phyloP scores from a whole-genome alignment of 2,888 invertebrate genomes.

The Congeria kusceri region DNA sequence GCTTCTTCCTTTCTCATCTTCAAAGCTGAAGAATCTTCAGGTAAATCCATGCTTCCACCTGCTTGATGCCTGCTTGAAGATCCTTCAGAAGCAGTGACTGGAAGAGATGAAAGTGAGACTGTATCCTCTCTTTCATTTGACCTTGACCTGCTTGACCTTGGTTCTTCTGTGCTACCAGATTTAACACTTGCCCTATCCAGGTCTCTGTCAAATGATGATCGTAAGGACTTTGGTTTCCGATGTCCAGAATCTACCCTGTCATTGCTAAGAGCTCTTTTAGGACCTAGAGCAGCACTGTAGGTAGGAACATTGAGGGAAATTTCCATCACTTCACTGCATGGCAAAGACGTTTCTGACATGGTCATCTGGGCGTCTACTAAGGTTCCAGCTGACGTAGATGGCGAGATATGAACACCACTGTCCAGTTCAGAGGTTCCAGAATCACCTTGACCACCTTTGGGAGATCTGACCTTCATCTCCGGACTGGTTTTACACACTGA shows the following conservation, averaged over 20 bases:
- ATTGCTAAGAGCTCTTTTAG: constrained; percentile 38
- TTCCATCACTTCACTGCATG: constrained; percentile 45
- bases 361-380: constrained; percentile 28
- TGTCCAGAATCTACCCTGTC: constrained; percentile 24
- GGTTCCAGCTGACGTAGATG: constrained; percentile 37
- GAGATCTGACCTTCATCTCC: constrained; percentile 1
- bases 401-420: constrained; percentile 40
- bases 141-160: constrained; percentile 37
- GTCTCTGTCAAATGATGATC: constrained; percentile 39
- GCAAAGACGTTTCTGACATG: constrained; percentile 25
- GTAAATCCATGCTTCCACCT: neutral
- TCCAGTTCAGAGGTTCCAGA: constrained; percentile 24
- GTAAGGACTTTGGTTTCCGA: constrained; percentile 35
- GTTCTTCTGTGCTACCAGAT: constrained; percentile 59
- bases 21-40: constrained; percentile 38
- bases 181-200: constrained; percentile 46
- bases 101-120: constrained; percentile 36
- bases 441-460: constrained; percentile 6
- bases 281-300: constrained; percentile 9
- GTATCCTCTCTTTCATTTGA: constrained; percentile 21
- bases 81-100: constrained; percentile 22
- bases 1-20: constrained; percentile 56
- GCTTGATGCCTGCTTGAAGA: neutral
- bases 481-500: constrained; percentile 12
- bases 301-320: constrained; percentile 41